Conservation (phyloP, 2,797 vertebrate species). For the Chelmon rostratus region DNA sequence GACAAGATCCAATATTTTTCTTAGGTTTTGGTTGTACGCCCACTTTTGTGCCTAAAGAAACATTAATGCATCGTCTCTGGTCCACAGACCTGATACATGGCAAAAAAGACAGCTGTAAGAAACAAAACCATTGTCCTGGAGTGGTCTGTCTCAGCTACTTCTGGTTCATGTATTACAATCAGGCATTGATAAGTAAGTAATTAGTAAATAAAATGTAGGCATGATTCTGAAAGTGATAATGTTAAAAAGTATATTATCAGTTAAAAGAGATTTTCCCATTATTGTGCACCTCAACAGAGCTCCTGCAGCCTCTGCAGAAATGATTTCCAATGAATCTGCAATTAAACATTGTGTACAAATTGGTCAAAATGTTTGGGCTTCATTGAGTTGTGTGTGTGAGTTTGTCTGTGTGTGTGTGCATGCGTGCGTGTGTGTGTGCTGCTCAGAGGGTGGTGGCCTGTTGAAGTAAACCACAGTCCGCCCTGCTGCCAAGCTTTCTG, state of each 20-base stretch:
- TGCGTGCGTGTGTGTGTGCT: conserved; percentile 9
- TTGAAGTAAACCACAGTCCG: conserved; percentile 11
- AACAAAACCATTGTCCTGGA: conserved; percentile 5
- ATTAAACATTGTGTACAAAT: too few relatives aligned
- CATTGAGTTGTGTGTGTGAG: neutral
- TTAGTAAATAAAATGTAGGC: too few relatives aligned
- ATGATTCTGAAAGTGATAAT: too few relatives aligned
- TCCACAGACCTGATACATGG: neutral
- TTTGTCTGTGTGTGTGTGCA: conserved; percentile 13
- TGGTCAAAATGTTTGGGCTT: too few relatives aligned
- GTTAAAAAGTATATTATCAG: too few relatives aligned
- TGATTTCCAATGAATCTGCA: too few relatives aligned
- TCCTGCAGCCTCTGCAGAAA: neutral
- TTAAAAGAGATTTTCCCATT: too few relatives aligned
- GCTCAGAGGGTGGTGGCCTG: neutral
- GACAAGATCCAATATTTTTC: neutral
- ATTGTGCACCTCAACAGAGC: too few relatives aligned
- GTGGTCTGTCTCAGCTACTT: neutral
- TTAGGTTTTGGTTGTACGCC: too few relatives aligned
- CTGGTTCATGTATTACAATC: too few relatives aligned
- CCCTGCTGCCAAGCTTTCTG: neutral
- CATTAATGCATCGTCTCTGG: neutral
- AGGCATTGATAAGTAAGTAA: too few relatives aligned
- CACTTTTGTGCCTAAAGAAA: neutral
- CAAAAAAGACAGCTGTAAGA: neutral